Evolutionary conservation across 1,140 invertebrate genomes (phyloP).

Genomic region (Choristoneura fumiferana): DNA sequence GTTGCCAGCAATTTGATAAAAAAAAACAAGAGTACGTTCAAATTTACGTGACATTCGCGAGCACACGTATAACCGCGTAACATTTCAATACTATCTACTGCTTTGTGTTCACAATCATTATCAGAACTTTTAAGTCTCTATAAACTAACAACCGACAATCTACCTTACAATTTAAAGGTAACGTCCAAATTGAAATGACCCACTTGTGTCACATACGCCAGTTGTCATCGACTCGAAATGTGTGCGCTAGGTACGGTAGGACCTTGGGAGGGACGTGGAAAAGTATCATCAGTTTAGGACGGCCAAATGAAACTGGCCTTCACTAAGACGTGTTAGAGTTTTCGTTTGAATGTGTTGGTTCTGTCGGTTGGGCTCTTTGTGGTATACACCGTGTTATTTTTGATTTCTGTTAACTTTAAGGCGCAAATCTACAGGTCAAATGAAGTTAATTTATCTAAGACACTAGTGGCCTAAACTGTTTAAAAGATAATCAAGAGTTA

Average conservation of each 20-base stretch:
- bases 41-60: conserved; percentile 54
- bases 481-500: too few species aligned
- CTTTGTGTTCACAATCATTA: conserved; percentile 39
- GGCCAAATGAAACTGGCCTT: conserved; percentile 7
- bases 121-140: conserved; percentile 21
- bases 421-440: too few species aligned
- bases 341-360: background rate
- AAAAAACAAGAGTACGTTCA: conserved; percentile 45
- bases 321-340: background rate
- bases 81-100: conserved; percentile 47
- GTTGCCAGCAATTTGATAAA: conserved; percentile 28
- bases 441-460: too few species aligned
- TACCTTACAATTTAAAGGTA: background rate
- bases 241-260: conserved; percentile 48
- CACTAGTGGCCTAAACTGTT: too few species aligned
- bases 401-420: too few species aligned
- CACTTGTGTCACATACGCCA: conserved; percentile 25
- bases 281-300: conserved; percentile 35
- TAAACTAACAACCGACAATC: background rate
- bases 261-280: conserved; percentile 48
- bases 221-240: conserved; percentile 34
- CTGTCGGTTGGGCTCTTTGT: conserved; percentile 21
- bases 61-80: conserved; percentile 50
- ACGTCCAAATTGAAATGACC: background rate
- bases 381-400: too few species aligned